Evolutionary conservation across 2,113 vertebrate species (phyloP).

Genomic region (Sorex fumeus): DNA sequence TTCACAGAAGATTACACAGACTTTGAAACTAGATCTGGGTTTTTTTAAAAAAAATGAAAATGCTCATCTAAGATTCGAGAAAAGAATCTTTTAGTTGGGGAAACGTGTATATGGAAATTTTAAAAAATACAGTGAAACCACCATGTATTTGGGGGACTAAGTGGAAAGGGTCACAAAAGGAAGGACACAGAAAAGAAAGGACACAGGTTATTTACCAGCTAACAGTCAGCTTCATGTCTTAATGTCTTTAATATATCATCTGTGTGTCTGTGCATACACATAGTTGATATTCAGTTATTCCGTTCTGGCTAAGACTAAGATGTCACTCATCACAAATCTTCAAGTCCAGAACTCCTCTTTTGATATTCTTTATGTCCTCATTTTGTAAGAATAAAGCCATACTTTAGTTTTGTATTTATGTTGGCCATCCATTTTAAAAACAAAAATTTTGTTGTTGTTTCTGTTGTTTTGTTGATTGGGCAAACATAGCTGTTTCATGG

Average conservation of each 20-base stretch:
- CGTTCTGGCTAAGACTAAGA: background rate
- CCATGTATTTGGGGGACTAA: background rate
- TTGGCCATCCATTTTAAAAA: background rate
- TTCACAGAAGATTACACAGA: background rate
- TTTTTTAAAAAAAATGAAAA: background rate
- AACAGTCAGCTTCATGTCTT: background rate
- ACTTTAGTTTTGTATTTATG: background rate
- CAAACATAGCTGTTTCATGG: no score
- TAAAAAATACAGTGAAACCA: background rate
- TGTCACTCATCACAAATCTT: background rate
- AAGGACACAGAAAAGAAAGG: background rate
- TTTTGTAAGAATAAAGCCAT: slow-evolving; percentile 21
- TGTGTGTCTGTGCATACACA: background rate
- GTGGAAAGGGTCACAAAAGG: background rate
- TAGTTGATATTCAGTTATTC: no score
- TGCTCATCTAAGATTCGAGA: background rate
- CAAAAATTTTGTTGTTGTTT: background rate
- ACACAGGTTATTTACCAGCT: background rate
- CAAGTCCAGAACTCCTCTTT: background rate
- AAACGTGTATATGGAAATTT: background rate
- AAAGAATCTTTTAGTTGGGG: background rate
- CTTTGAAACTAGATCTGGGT: background rate
- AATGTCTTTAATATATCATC: background rate
- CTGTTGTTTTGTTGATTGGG: background rate
- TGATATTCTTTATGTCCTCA: background rate